Conservation (phyloP, 1,140 invertebrate species). For the Scaptomyza hsui region DNA sequence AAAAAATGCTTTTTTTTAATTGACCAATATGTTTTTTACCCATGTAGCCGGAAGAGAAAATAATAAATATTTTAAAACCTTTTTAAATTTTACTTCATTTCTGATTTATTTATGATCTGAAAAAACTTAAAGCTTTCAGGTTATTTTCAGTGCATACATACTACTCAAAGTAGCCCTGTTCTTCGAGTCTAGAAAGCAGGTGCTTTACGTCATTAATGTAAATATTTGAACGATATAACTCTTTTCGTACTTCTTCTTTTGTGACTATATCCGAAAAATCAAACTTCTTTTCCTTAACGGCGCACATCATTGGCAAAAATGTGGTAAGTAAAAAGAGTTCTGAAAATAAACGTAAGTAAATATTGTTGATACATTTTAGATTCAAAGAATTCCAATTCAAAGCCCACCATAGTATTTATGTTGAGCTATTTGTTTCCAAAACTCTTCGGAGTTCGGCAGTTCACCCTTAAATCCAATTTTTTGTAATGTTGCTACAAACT, state of each 20-base stretch:
- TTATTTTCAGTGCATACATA: background rate
- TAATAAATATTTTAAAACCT: too few relatives aligned
- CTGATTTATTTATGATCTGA: too few relatives aligned
- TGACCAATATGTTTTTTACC: too few relatives aligned
- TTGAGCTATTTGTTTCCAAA: constrained; percentile 24
- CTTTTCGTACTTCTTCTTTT: constrained; percentile 13
- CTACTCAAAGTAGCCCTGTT: constrained; percentile 36
- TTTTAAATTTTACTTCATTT: too few relatives aligned
- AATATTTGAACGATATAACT: constrained; percentile 23
- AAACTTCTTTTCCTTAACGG: constrained; percentile 25
- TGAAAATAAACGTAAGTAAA: constrained; percentile 15
- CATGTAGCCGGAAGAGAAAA: too few relatives aligned
- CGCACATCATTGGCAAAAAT: constrained; percentile 45
- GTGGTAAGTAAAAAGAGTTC: constrained; percentile 53
- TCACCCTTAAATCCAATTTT: constrained; percentile 43
- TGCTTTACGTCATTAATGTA: constrained; percentile 35
- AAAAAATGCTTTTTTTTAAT: too few relatives aligned
- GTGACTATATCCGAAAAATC: constrained; percentile 1
- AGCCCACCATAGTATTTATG: constrained; percentile 40
- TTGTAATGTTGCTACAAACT: constrained; percentile 25
- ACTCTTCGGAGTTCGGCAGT: constrained; percentile 23
- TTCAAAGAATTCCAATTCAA: too few relatives aligned
- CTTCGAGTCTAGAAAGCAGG: constrained; percentile 46
- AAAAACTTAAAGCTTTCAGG: too few relatives aligned
- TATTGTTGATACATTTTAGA: background rate